Evolutionary conservation across 2,113 vertebrate species (phyloP), one percentile per base, ranked within the genome.

Genomic region (Sprattus sprattus): DNA sequence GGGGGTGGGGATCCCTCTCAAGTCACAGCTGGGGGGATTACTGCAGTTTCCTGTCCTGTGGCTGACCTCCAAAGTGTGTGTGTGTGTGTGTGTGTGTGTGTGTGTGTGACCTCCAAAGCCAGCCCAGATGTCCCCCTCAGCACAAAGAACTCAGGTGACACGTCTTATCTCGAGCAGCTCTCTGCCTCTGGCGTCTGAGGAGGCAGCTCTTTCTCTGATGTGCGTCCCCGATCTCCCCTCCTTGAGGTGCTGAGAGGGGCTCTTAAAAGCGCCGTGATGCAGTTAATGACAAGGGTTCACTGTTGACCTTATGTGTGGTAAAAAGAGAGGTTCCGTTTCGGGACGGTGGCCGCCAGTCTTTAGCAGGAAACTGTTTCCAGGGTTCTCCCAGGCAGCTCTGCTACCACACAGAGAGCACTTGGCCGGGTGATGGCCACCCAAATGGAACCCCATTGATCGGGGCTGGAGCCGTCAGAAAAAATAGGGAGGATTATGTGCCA

Each of bases 51-150:
- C 94, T 94, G 93, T 95, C 93, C 92, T 88, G 87, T 93, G 92
- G 90, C 88, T 95, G 95, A 95, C 93, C 94, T 91, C 92, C 90
- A 93, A 93, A 94, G 91, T n/a, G n/a, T n/a, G n/a, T n/a, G n/a
- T n/a, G n/a, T n/a, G n/a, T n/a, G n/a, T n/a, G n/a, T n/a, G n/a
- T n/a, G n/a, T n/a, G n/a, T n/a, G n/a, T n/a, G n/a, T n/a, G n/a
- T n/a, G n/a, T n/a, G n/a, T n/a, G n/a, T 95, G 95, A 95, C 93
- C 94, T 91, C 92, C 90, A 93, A 93, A 94, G 91, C 93, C 89
- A 86, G 89, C 89, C 84, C 93, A 95, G 93, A 95, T 94, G 94
- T 94, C 93, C 90, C 86, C 89, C 91, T 85, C 83, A 91, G 91
- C 91, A 92, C 90, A 92, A 93, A 92, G 90, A 92, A 92, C 92